Evolutionary conservation across 1,140 invertebrate genomes (phyloP).

Genomic region (Papilio glaucus): DNA sequence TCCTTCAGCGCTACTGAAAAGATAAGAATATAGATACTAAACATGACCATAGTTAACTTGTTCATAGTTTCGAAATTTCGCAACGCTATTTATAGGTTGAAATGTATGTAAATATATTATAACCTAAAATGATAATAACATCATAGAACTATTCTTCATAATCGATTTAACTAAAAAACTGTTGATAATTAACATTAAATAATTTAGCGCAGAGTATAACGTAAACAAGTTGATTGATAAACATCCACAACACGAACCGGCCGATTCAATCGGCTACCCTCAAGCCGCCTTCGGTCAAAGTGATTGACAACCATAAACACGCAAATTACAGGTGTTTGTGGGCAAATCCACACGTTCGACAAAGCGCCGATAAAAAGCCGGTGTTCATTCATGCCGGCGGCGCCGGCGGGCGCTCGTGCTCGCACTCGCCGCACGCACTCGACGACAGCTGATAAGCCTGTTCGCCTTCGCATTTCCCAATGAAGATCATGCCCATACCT

Average conservation of each 20-base stretch:
- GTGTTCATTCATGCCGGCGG: slow-evolving; percentile 61
- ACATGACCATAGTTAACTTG: too few relatives aligned
- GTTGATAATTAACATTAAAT: too few relatives aligned
- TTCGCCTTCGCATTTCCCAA: slow-evolving; percentile 52
- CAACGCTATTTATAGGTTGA: too few relatives aligned
- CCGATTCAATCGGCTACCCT: slow-evolving; percentile 18
- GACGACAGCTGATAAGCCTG: slow-evolving; percentile 67
- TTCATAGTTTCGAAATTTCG: too few relatives aligned
- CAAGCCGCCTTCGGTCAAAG: slow-evolving; percentile 45
- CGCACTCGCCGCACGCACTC: slow-evolving; percentile 61
- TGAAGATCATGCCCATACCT: slow-evolving; percentile 42
- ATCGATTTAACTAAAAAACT: too few relatives aligned
- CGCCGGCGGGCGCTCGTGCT: slow-evolving; percentile 32
- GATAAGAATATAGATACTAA: too few relatives aligned
- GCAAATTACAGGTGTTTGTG: slow-evolving; percentile 69
- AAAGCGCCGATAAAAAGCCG: slow-evolving; percentile 74
- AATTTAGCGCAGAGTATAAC: not conserved
- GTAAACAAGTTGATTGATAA: slow-evolving; percentile 18
- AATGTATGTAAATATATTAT: too few relatives aligned
- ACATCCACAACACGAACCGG: slow-evolving; percentile 24
- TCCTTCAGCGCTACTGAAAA: too few relatives aligned
- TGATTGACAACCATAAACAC: slow-evolving; percentile 61
- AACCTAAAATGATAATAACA: not conserved
- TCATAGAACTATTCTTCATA: too few relatives aligned
- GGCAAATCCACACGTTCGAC: slow-evolving; percentile 62